phyloP scores from a whole-genome alignment of 2,113 vertebrate species.

The Chloropsis hardwickii region DNA sequence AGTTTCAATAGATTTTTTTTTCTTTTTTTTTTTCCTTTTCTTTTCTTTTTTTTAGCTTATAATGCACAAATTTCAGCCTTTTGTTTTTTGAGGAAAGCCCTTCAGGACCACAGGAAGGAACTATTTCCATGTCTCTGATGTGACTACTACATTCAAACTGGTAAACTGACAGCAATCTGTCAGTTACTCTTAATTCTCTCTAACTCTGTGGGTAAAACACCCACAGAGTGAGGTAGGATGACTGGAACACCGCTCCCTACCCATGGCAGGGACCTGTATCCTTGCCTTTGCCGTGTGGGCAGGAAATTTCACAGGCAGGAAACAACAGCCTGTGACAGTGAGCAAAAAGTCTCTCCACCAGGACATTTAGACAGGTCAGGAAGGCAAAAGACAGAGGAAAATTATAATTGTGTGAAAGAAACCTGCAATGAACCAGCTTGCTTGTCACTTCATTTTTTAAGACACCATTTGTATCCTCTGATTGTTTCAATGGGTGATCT shows the following conservation, averaged over 20 bases:
- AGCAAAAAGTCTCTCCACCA: background rate
- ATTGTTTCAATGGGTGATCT: background rate
- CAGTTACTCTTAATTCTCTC: background rate
- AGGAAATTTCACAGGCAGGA: background rate
- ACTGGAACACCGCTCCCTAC: background rate
- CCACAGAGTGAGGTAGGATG: rapidly evolving
- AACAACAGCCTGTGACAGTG: background rate
- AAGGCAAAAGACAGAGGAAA: background rate
- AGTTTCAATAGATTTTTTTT: background rate
- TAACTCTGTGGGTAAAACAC: background rate
- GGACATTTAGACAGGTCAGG: background rate
- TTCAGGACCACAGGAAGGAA: background rate
- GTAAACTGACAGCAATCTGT: background rate
- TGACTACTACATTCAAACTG: background rate
- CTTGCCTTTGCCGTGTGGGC: rapidly evolving
- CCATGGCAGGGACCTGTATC: rapidly evolving
- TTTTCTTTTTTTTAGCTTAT: background rate
- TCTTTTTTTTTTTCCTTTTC: no score
- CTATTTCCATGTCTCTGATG: background rate
- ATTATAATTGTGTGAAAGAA: background rate
- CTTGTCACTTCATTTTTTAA: background rate
- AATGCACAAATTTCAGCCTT: background rate
- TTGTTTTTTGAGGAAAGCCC: background rate
- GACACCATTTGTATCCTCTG: background rate
- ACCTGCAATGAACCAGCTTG: background rate